Evolutionary conservation across 2,113 vertebrate genomes (phyloP).

Genomic region (Caloenas nicobarica): DNA sequence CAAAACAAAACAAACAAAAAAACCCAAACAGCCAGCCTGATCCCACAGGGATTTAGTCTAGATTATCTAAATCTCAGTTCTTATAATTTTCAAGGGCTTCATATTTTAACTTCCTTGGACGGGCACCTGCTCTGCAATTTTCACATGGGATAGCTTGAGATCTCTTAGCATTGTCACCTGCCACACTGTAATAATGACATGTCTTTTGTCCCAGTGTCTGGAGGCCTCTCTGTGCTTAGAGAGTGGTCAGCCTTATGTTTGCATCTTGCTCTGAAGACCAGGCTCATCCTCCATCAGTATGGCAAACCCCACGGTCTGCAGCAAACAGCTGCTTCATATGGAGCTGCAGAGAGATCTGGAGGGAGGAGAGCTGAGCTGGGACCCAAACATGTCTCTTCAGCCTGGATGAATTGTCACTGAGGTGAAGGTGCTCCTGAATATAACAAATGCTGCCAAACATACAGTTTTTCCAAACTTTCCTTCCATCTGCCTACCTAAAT

Average conservation of each 20-base stretch:
- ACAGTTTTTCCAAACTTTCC: background rate
- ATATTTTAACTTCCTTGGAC: background rate
- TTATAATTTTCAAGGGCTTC: background rate
- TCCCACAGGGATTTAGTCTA: background rate
- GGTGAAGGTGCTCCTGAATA: background rate
- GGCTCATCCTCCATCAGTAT: background rate
- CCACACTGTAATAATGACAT: background rate
- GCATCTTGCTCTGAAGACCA: background rate
- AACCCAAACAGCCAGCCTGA: background rate
- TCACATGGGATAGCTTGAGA: background rate
- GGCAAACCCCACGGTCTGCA: background rate
- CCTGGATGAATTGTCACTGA: background rate
- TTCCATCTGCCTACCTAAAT: background rate
- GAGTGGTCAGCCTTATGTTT: background rate
- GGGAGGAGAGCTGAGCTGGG: background rate
- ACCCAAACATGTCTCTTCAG: fast-evolving
- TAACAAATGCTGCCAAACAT: background rate
- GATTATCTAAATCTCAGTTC: background rate
- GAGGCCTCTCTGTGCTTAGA: background rate
- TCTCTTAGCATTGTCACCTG: background rate
- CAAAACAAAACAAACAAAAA: background rate
- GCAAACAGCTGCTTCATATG: background rate
- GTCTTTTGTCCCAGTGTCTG: background rate
- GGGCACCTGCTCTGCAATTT: background rate
- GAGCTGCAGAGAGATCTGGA: background rate